Percentiles rank a stretch among this genome's conserved stretches.
Conservation (phyloP, 2,888 invertebrate genomes). For the Baronia brevicornis region DNA sequence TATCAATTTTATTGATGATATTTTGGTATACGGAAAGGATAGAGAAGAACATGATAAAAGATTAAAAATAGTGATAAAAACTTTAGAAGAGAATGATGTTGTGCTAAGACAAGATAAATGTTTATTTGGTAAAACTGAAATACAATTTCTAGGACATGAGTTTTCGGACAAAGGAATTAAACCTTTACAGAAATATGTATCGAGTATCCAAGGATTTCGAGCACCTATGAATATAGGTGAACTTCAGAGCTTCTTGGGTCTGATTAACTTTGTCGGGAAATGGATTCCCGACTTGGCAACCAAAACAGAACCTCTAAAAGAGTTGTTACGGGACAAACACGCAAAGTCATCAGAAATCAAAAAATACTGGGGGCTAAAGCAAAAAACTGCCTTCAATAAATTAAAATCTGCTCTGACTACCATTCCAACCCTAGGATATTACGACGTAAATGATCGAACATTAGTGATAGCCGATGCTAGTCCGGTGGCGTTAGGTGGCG, state of each 20-base stretch:
- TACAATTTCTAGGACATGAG: conserved; percentile 21
- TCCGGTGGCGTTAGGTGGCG: conserved; percentile 20
- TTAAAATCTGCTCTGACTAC: conserved; percentile 16
- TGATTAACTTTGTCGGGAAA: conserved; percentile 22
- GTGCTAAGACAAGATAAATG: conserved; percentile 20
- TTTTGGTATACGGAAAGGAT: conserved; percentile 17
- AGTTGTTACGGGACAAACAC: conserved; percentile 12
- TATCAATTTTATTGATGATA: conserved; percentile 28
- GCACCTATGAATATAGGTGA: conserved; percentile 20
- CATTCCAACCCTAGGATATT: conserved; percentile 17
- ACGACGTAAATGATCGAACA: conserved; percentile 17
- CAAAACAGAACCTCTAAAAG: conserved; percentile 19
- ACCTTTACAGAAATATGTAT: conserved; percentile 22
- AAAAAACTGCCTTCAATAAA: conserved; percentile 17
- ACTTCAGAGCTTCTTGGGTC: conserved; percentile 26
- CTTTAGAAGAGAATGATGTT: conserved; percentile 19
- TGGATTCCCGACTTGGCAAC: conserved; percentile 23
- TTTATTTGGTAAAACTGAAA: conserved; percentile 5
- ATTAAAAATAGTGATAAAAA: conserved; percentile 15
- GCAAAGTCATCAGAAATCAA: conserved; percentile 12
- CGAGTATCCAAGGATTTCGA: conserved; percentile 16
- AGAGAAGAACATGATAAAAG: conserved; percentile 17
- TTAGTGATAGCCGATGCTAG: conserved; percentile 20
- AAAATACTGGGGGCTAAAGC: conserved; percentile 13
- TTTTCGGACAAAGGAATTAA: conserved; percentile 16